phyloP scores from a whole-genome alignment of 1,140 invertebrate genomes.

The Gonioctena quinquepunctata region DNA sequence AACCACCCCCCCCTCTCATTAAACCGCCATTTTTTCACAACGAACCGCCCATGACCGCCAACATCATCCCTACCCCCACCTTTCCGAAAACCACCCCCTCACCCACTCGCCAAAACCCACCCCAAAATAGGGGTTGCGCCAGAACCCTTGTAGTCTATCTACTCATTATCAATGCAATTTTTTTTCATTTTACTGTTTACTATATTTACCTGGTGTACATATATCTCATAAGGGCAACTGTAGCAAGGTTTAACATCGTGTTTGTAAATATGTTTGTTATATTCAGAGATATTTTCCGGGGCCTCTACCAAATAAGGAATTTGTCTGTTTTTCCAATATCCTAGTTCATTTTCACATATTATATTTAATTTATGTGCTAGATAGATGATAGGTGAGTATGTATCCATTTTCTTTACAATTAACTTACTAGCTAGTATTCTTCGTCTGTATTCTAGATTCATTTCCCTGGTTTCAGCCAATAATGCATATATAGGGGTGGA shows the following conservation, averaged over 20 bases:
- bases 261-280: neutral
- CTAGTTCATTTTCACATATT: neutral
- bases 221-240: neutral
- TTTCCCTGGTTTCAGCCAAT: slow-evolving; percentile 3
- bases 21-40: too few relatives aligned
- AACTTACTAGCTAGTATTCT: slow-evolving; percentile 7
- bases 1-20: too few relatives aligned
- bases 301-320: neutral
- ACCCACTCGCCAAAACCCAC: too few relatives aligned
- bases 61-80: too few relatives aligned
- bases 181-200: neutral
- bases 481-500: slow-evolving; percentile 8
- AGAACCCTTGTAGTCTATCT: too few relatives aligned
- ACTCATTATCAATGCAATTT: too few relatives aligned
- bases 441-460: slow-evolving; percentile 2
- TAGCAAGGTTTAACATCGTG: neutral
- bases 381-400: neutral
- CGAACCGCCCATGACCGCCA: too few relatives aligned
- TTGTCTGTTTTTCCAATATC: neutral
- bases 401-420: neutral
- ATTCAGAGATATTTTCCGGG: neutral
- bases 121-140: too few relatives aligned
- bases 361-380: neutral
- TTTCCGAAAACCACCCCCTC: too few relatives aligned
- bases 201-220: neutral